Evolutionary conservation across 2,888 invertebrate species (phyloP), one percentile per base, ranked within the genome.

Genomic region (Mythimna vitellina): DNA sequence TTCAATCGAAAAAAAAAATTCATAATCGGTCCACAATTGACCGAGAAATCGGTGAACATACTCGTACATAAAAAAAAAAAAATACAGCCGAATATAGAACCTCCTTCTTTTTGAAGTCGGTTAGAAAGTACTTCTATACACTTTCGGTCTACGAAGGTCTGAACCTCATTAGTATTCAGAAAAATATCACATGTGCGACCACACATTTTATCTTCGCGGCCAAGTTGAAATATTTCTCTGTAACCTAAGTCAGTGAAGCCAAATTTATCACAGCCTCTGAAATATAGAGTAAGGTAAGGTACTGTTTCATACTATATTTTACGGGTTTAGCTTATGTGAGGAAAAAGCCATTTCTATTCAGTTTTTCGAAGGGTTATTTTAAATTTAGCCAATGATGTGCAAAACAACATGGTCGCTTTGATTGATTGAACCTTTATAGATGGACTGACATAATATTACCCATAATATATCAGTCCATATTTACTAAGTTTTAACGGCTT

Each of bases 151-250:
- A 51, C 12, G 1, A 6, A 25, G 49, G 61, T 32, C 22, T 38
- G 42, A n/a, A 49, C 22, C 46, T 79, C 53, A 75, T 70, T 62
- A 5, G 29, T 51, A 80, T 80, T 80, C 80, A 38, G 65, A 60
- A 75, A 80, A 67, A 58, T 29, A 66, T 80, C 62, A 67, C 65
- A 35, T 65, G 42, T 58, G 65, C 62, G n/a, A 80, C 76, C 58
- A 57, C 49, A 78, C 64, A 67, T 70, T 79, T 76, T 80, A 80
- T 79, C 65, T 71, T 76, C 65, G 53, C 17, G 22, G 51, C 65
- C 65, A 68, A 68, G n/a, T 64, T 71, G 65, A 79, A 76, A 79
- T 76, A 76, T 76, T 70, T 67, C 57, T 64, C 66, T 65, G 61
- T 70, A 68, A 58, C 22, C 54, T 69, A 65, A 77, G 75, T 73